A percentile compares a stretch with the other conserved stretches of the same genome.
Conservation (phyloP, 92 coral and sea anemone species). For the Desmophyllum pertusum region DNA sequence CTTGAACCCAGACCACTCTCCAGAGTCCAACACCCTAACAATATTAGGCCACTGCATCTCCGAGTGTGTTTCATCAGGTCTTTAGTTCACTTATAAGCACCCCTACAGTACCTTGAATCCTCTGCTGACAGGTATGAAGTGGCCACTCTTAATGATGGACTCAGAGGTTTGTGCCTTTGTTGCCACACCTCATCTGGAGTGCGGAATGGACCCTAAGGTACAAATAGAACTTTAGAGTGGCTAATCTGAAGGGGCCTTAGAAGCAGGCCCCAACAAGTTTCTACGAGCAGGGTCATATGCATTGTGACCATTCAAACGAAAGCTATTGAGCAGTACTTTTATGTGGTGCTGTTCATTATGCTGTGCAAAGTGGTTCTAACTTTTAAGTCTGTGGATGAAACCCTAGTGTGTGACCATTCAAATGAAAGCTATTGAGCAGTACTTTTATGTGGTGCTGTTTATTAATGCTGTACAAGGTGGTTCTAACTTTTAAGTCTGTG, state of each 20-base stretch:
- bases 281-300: not conserved
- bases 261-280: not conserved
- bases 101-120: conserved; percentile 70
- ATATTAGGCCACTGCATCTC: too few species aligned
- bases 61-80: too few species aligned
- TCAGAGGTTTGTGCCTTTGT: conserved; percentile 92
- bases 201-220: conserved; percentile 91
- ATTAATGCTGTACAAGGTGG: not conserved
- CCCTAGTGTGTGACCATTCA: not conserved
- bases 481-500: not conserved
- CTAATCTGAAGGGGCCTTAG: not conserved
- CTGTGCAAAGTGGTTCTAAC: not conserved
- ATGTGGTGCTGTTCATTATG: too few species aligned
- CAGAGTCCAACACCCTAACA: too few species aligned
- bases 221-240: not conserved
- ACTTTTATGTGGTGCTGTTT: not conserved
- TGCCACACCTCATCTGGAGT: conserved; percentile 81
- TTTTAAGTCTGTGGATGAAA: not conserved
- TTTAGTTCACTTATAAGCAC: not conserved
- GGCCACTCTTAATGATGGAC: conserved; percentile 86
- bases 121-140: conserved; percentile 93
- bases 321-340: not conserved
- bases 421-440: not conserved
- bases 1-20: too few species aligned
- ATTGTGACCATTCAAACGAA: not conserved